Percentiles rank a stretch among this genome's conserved stretches.
Evolutionary conservation across 35 echinoderm and acorn worm species (phyloP).

Genomic region (Diadema setosum): DNA sequence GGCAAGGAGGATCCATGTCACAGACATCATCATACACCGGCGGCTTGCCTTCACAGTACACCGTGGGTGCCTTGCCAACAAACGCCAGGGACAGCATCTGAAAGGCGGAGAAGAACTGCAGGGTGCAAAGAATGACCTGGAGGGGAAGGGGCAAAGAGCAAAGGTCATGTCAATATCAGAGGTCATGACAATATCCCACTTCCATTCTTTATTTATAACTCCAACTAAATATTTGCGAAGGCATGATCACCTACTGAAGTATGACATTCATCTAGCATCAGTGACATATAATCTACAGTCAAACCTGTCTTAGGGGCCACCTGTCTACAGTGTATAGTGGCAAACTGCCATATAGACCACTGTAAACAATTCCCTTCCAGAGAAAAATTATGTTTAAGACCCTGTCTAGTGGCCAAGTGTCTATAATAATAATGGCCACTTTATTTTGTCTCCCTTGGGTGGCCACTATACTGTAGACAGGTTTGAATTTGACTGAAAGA

Average conservation of each 20-base stretch:
- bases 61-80: slow-evolving; percentile 10
- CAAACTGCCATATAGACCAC: too few species aligned
- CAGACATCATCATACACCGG: neutral
- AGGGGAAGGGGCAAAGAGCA: too few species aligned
- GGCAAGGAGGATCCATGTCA: slow-evolving; percentile 1
- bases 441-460: too few species aligned
- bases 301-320: neutral
- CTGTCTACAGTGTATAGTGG: too few species aligned
- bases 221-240: neutral
- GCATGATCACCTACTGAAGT: neutral
- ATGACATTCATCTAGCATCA: neutral
- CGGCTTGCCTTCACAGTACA: neutral
- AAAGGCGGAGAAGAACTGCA: neutral
- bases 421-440: too few species aligned
- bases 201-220: neutral
- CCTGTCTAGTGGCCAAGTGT: too few species aligned
- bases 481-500: too few species aligned
- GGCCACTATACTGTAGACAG: too few species aligned
- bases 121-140: neutral
- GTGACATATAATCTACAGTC: neutral
- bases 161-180: too few species aligned
- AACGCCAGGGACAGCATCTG: slow-evolving; percentile 51
- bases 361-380: too few species aligned
- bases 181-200: neutral
- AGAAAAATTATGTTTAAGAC: too few species aligned